phyloP scores from a whole-genome alignment of 2,888 invertebrate genomes.

The Galeopsomyia nigrocyanea region DNA sequence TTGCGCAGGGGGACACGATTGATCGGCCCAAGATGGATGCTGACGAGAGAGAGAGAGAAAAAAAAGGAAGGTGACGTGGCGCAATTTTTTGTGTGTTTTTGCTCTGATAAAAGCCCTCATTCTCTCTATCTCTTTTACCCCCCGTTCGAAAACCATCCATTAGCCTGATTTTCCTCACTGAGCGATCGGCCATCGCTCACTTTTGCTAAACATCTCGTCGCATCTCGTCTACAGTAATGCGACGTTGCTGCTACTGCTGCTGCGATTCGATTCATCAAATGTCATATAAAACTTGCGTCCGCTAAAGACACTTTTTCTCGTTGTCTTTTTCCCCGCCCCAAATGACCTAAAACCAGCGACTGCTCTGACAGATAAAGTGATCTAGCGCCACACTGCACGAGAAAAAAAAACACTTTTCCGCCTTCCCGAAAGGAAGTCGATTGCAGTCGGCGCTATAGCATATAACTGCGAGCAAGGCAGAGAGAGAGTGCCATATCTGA shows the following conservation, averaged over 20 bases:
- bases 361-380: conserved; percentile 21
- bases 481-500: conserved; percentile 44
- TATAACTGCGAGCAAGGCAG: conserved; percentile 12
- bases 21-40: too few species aligned
- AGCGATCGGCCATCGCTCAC: conserved; percentile 33
- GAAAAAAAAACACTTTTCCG: conserved; percentile 10
- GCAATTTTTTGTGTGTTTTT: too few species aligned
- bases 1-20: too few species aligned
- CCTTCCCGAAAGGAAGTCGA: conserved; percentile 1
- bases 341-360: background rate
- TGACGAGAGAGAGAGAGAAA: too few species aligned
- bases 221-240: background rate
- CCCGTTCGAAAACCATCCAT: conserved; percentile 22
- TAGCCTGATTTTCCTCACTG: conserved; percentile 32
- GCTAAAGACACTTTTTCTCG: conserved; percentile 13
- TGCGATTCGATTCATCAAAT: conserved; percentile 36
- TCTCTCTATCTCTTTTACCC: background rate
- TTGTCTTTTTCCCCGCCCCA: background rate
- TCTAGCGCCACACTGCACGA: conserved; percentile 12
- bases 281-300: conserved; percentile 25
- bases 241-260: conserved; percentile 18
- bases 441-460: conserved; percentile 1
- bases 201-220: conserved; percentile 26
- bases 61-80: too few species aligned
- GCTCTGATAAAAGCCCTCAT: too few species aligned